Percentiles rank a stretch among this genome's conserved stretches.
These are phyloP conservation scores for Drosophila barbarae DNA, from an alignment of 2,888 invertebrate genomes.

Conservation along the genomic window DNA sequence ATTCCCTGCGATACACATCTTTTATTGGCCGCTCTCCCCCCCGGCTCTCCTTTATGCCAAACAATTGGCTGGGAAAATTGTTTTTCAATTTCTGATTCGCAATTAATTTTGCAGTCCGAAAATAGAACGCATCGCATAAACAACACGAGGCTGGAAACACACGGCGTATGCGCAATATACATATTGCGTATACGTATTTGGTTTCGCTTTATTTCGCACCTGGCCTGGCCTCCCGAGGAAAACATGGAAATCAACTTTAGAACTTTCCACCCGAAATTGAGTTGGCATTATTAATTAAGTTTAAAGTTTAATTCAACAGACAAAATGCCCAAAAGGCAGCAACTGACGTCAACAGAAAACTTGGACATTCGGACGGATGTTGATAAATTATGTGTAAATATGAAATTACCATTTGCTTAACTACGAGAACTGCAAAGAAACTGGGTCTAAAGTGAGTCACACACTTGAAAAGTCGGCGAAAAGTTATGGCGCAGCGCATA, in stretches of 20 bases:
- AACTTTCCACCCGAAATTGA: constrained; percentile 43
- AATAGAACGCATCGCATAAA: constrained; percentile 36
- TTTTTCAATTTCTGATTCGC: constrained; percentile 40
- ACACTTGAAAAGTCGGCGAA: constrained; percentile 1
- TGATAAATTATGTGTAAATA: constrained; percentile 64
- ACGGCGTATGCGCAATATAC: constrained; percentile 57
- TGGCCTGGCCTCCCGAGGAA: constrained; percentile 6
- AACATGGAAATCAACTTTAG: constrained; percentile 30
- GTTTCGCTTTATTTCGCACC: constrained; percentile 3
- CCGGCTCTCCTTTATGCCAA: constrained; percentile 15
- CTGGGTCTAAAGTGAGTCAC: constrained; percentile 40
- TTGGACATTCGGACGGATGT: constrained; percentile 20
- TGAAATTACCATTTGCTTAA: constrained; percentile 16
- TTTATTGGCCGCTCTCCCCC: constrained; percentile 40
- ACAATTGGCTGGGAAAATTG: constrained; percentile 39
- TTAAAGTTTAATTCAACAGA: constrained; percentile 36
- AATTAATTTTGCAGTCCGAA: constrained; percentile 35
- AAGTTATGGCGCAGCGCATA: constrained; percentile 46
- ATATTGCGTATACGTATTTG: constrained; percentile 19
- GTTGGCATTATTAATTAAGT: constrained; percentile 62
- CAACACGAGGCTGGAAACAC: constrained; percentile 29
- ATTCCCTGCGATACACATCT: constrained; percentile 44
- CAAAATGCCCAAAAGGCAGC: constrained; percentile 13
- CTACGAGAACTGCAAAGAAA: constrained; percentile 1
- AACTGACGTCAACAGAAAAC: constrained; percentile 43